phyloP scores from a whole-genome alignment of 64 coral and sea anemone species.

The Acropora yongei region DNA sequence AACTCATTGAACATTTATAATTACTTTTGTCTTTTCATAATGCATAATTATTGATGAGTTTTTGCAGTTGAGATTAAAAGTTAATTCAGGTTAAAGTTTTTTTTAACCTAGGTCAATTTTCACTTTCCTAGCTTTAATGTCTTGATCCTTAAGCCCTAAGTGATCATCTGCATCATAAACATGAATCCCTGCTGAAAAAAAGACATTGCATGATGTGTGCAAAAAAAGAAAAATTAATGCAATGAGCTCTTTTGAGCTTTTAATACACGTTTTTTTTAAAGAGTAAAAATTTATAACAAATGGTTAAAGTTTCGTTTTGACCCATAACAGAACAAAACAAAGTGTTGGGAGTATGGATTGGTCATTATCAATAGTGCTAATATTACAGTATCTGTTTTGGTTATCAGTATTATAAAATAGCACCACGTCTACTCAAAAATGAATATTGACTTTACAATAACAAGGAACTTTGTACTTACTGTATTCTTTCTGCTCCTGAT shows the following conservation, averaged over 20 bases:
- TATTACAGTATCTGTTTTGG: not conserved
- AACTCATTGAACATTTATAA: too few species aligned
- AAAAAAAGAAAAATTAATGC: not conserved
- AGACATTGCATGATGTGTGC: not conserved
- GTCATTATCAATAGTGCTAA: not conserved
- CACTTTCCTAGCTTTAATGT: not conserved
- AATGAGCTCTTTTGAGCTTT: not conserved
- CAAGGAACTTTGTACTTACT: constrained; percentile 3
- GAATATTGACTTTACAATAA: constrained; percentile 1
- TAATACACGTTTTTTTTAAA: too few species aligned
- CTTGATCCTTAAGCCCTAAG: not conserved
- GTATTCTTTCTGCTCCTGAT: constrained; percentile 32
- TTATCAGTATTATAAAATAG: too few species aligned
- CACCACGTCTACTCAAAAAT: not conserved
- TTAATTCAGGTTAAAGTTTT: not conserved
- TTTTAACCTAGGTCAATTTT: not conserved
- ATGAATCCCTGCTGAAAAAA: not conserved
- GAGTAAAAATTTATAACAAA: too few species aligned
- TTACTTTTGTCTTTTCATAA: too few species aligned
- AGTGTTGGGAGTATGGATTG: not conserved
- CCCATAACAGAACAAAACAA: not conserved
- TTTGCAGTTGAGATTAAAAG: not conserved
- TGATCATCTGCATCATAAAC: not conserved
- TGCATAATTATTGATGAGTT: too few species aligned
- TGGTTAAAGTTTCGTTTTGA: not conserved